These are phyloP conservation scores for Corythoichthys intestinalis DNA, from an alignment of 2,113 vertebrate species.

Conservation along the genomic window DNA sequence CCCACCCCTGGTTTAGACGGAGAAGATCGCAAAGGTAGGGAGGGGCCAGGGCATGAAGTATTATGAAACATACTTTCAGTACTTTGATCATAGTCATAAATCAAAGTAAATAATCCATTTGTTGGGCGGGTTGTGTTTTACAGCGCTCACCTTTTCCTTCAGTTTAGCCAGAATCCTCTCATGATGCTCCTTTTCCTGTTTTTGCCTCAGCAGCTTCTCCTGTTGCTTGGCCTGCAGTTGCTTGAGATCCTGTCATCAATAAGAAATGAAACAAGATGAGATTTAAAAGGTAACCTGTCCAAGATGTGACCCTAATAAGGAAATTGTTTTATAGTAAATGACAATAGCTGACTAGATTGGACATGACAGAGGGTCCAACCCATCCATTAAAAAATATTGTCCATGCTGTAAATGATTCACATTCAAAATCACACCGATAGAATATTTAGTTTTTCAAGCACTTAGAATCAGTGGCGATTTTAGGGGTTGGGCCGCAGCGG, in stretches of 20 bases:
- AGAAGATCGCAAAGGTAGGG: no score
- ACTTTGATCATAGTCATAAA: background rate
- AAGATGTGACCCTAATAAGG: background rate
- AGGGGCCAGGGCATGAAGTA: no score
- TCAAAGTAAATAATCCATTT: background rate
- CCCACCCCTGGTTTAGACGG: no score
- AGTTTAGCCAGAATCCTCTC: slow-evolving; percentile 72
- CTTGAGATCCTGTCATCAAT: slow-evolving; percentile 75
- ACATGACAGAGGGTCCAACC: no score
- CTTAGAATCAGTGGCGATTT: no score
- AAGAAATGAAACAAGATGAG: background rate
- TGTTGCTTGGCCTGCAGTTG: slow-evolving; percentile 77
- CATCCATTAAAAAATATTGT: no score
- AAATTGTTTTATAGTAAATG: background rate
- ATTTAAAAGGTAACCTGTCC: background rate
- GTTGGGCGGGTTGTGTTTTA: background rate
- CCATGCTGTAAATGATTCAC: no score
- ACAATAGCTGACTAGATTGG: background rate
- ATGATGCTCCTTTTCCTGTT: slow-evolving; percentile 73
- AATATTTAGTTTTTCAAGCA: no score
- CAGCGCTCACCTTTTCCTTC: slow-evolving; percentile 78
- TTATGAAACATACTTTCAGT: no score
- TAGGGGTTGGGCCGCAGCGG: no score
- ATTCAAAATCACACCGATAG: no score
- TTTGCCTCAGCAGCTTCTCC: slow-evolving; percentile 74